phyloP scores from a whole-genome alignment of 2,888 invertebrate genomes.

The Gymnoscelis rufifasciata region DNA sequence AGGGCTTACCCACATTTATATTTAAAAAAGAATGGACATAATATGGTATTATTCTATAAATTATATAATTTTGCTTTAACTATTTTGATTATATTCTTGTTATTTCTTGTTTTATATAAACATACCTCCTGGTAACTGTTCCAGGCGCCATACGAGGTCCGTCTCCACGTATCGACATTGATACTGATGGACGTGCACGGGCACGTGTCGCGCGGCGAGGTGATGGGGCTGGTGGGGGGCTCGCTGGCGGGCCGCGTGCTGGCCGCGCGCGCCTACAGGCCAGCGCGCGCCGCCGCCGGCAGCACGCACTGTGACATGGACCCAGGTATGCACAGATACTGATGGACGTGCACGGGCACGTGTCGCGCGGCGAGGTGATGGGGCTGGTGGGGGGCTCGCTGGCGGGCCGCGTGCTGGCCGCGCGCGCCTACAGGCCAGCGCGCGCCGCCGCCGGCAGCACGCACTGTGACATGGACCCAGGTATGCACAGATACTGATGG shows the following conservation, averaged over 20 bases:
- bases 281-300: slow-evolving; percentile 82
- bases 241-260: slow-evolving; percentile 32
- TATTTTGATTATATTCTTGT: no score
- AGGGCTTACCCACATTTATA: no score
- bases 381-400: slow-evolving; percentile 83
- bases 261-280: slow-evolving; percentile 67
- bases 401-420: slow-evolving; percentile 27
- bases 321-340: slow-evolving; percentile 54
- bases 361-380: slow-evolving; percentile 85
- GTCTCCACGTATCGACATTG: slow-evolving; percentile 79
- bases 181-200: slow-evolving; percentile 85
- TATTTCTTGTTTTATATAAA: no score
- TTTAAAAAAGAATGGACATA: no score
- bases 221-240: slow-evolving; percentile 87
- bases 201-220: slow-evolving; percentile 83
- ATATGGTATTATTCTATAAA: no score
- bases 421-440: slow-evolving; percentile 79
- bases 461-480: slow-evolving; percentile 88
- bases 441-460: slow-evolving; percentile 81
- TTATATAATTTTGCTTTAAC: no score
- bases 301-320: slow-evolving; percentile 89
- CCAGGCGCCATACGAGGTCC: slow-evolving; percentile 82
- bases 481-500: slow-evolving; percentile 65
- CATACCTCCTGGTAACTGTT: no score
- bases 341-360: slow-evolving; percentile 85